Conservation (phyloP, 2,888 invertebrate species). For the Sphinx pinastri region DNA sequence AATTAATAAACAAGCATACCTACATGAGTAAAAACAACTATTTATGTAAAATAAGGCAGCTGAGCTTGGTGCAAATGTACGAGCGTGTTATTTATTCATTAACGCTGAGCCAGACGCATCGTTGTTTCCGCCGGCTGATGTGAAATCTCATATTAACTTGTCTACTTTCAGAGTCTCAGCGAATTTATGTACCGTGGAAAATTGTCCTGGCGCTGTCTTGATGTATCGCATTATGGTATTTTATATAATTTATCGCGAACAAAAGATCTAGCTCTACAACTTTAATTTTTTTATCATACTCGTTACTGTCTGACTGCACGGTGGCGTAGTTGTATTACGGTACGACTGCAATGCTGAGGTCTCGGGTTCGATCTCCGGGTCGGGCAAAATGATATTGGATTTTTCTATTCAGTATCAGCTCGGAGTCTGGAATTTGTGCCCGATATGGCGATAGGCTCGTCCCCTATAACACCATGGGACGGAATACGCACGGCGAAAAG, state of each 20-base stretch:
- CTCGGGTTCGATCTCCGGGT: too few species aligned
- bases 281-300: background rate
- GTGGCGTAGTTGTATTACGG: too few species aligned
- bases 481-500: too few species aligned
- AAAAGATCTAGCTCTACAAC: slow-evolving; percentile 23
- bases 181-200: slow-evolving; percentile 68
- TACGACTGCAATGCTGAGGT: too few species aligned
- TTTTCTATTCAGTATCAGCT: too few species aligned
- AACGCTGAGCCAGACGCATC: slow-evolving; percentile 47
- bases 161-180: slow-evolving; percentile 60
- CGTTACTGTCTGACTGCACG: too few species aligned
- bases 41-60: slow-evolving; percentile 17
- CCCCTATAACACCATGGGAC: too few species aligned
- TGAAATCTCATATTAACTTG: slow-evolving; percentile 73
- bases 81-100: slow-evolving; percentile 61
- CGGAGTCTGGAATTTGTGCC: too few species aligned
- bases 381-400: too few species aligned
- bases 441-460: too few species aligned
- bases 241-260: slow-evolving; percentile 48
- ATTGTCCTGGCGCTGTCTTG: slow-evolving; percentile 58
- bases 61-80: slow-evolving; percentile 43
- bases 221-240: slow-evolving; percentile 56
- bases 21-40: slow-evolving; percentile 15
- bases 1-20: background rate
- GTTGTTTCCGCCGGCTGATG: slow-evolving; percentile 54